Evolutionary conservation across 23 tunicate genomes (phyloP), one percentile per base, ranked within the genome.

Genomic region (Trididemnum clinides): DNA sequence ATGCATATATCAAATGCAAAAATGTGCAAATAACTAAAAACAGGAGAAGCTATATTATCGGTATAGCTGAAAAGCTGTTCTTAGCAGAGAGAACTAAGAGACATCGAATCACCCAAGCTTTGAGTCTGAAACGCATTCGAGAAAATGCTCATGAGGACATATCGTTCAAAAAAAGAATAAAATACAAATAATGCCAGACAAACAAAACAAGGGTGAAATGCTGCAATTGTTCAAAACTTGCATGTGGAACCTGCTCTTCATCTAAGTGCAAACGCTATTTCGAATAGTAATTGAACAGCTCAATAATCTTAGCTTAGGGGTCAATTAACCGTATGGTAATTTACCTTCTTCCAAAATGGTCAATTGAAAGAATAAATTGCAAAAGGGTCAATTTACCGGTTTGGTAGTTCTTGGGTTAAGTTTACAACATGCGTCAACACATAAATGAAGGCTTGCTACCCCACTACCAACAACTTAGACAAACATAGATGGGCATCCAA

Each of bases 1-100:
- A 63, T 63, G 71, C 71, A 63, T 63, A 63, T 22, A 22, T 63
- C 7, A 63, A 10, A 63, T 63, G 26, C 71, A 63, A 63, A 63
- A 5, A 63, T 63, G 19, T 63, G 71, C 71, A 63, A 63, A 63
- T 63, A 63, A 63, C 28, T 63, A 63, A 15, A 63, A 63, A 63
- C 21, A 63, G 28, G n/a, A 63, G 71, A n/a, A 22, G n/a, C 54
- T 44, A 7, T 44, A 7, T 44, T 44, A 44, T 44, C 12, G 15
- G 15, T 7, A 10, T 44, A 15, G 54, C 10, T 44, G 54, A 44
- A 44, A 44, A 44, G 54, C 54, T 44, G 54, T 44, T 10, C 54
- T 44, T 15, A 44, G 54, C 10, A 44, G 54, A 44, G 54, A 44
- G 15, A 44, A 44, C 10, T 44, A 44, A 15, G 15, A 44, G 54